A percentile compares a stretch with the other conserved stretches of the same genome.
Conservation (phyloP, 64 coral and sea anemone species). For the Catalaphyllia jardinei region DNA sequence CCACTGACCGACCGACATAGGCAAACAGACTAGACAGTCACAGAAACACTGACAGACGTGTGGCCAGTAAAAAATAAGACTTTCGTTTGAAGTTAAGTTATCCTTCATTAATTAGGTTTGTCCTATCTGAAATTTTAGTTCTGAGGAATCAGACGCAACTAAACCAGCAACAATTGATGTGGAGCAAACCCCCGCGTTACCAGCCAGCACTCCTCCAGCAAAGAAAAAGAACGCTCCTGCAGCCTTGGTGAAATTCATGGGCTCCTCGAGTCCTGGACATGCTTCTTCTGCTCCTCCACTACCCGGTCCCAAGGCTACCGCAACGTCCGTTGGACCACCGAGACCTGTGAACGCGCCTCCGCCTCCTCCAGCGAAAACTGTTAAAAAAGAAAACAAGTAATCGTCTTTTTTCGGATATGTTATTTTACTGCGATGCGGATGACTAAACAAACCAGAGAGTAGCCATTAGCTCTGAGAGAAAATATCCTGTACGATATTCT, state of each 20-base stretch:
- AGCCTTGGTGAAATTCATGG: conserved; percentile 79
- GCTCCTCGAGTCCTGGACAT: conserved; percentile 74
- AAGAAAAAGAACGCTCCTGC: conserved; percentile 53
- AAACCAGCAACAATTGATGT: conserved; percentile 20
- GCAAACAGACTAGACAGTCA: too few relatives aligned
- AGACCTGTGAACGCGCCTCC: conserved; percentile 51
- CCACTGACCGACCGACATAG: too few relatives aligned
- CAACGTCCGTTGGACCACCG: conserved; percentile 49
- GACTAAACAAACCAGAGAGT: background rate
- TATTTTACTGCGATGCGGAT: background rate
- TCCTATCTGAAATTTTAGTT: background rate
- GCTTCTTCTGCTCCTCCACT: conserved; percentile 46
- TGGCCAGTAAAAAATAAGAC: too few relatives aligned
- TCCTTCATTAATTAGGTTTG: background rate
- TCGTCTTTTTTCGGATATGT: background rate
- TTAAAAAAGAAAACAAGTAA: conserved; percentile 35
- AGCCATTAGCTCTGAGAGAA: background rate
- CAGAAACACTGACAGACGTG: too few relatives aligned
- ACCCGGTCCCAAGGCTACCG: conserved; percentile 36
- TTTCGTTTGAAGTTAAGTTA: too few relatives aligned
- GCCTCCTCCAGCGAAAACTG: conserved; percentile 36
- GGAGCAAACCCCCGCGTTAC: background rate
- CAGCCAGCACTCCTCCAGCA: conserved; percentile 22
- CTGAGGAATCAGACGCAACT: conserved; percentile 1
- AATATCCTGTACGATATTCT: background rate